Evolutionary conservation across 2,888 invertebrate genomes (phyloP).

Genomic region (Aphidius colemani): DNA sequence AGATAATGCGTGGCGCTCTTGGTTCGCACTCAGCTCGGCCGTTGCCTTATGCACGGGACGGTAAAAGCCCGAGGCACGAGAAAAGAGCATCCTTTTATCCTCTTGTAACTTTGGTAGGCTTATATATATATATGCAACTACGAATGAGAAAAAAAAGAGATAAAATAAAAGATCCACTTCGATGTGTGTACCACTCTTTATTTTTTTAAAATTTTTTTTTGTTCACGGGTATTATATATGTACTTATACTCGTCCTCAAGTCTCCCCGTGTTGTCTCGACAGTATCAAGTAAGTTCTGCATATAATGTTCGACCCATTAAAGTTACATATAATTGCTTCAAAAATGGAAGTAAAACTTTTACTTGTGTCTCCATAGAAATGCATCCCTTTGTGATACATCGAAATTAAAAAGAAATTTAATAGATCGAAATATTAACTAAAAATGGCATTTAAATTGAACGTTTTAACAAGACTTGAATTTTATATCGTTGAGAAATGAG

Average conservation of each 20-base stretch:
- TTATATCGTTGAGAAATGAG: background rate
- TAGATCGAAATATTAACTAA: too few relatives aligned
- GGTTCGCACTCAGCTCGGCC: slow-evolving; percentile 37
- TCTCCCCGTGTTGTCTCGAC: slow-evolving; percentile 8
- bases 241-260: slow-evolving; percentile 1
- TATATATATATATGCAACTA: slow-evolving; percentile 23
- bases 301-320: slow-evolving; percentile 43
- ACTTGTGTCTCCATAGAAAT: background rate
- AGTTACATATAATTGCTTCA: slow-evolving; percentile 51
- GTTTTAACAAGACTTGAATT: too few relatives aligned
- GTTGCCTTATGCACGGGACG: slow-evolving; percentile 29
- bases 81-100: slow-evolving; percentile 57
- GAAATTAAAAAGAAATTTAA: too few relatives aligned
- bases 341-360: slow-evolving; percentile 40
- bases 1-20: slow-evolving; percentile 52
- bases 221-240: background rate
- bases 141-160: too few relatives aligned
- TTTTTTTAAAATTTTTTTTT: too few relatives aligned
- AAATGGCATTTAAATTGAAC: too few relatives aligned
- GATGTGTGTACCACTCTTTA: too few relatives aligned
- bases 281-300: background rate
- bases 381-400: too few relatives aligned
- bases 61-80: slow-evolving; percentile 53
- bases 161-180: too few relatives aligned
- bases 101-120: slow-evolving; percentile 54